These are phyloP conservation scores for Pundamilia nyererei DNA, from an alignment of 2,113 vertebrate genomes.

Conservation along the genomic window DNA sequence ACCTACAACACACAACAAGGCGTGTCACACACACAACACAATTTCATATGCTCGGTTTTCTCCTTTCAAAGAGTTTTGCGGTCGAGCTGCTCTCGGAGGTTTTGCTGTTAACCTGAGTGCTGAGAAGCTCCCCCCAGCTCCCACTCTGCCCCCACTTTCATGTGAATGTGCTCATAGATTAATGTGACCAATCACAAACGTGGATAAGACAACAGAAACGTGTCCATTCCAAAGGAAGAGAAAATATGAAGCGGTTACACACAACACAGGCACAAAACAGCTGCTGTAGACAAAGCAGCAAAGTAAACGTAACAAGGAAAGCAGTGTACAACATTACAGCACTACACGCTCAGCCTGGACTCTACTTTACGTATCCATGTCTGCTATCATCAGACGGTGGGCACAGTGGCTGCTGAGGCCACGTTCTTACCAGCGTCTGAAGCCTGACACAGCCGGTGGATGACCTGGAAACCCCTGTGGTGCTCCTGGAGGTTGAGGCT, in stretches of 20 bases:
- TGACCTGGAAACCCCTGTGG: slow-evolving; percentile 23
- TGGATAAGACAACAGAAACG: accelerated
- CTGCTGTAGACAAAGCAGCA: neutral
- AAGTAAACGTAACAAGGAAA: neutral
- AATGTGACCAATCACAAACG: neutral
- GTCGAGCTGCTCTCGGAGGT: accelerated
- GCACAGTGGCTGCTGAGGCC: no score
- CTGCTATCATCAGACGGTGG: neutral
- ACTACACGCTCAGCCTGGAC: neutral
- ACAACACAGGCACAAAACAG: neutral
- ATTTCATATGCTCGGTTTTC: accelerated
- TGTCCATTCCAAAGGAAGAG: neutral
- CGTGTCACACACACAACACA: neutral
- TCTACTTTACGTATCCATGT: accelerated
- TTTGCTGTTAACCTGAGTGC: neutral
- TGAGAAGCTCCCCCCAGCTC: neutral
- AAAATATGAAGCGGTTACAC: neutral
- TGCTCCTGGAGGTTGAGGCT: slow-evolving; percentile 60
- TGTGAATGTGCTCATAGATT: neutral
- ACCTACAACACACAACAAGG: slow-evolving; percentile 34
- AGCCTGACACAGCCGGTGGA: slow-evolving; percentile 31
- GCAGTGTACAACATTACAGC: neutral
- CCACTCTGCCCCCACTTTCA: neutral
- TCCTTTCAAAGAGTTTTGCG: neutral
- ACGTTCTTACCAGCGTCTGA: slow-evolving; percentile 38